Conservation (phyloP, 2,888 invertebrate genomes). For the Oligia fasciuncula region DNA sequence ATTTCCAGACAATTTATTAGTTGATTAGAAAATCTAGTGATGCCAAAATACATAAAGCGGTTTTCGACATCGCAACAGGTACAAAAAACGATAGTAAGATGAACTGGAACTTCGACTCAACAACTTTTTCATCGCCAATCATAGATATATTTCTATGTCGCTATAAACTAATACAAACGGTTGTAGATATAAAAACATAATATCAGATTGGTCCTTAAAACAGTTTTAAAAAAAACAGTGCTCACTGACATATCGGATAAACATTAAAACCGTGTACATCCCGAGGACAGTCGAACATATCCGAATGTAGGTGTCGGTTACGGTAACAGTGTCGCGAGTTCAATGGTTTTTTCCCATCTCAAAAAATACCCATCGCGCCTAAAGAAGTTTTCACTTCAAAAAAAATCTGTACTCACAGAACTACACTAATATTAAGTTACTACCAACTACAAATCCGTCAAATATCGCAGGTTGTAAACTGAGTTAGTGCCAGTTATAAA, state of each 20-base stretch:
- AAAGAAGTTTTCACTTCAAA: no score
- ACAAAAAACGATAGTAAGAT: not conserved
- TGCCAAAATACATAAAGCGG: not conserved
- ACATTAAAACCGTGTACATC: no score
- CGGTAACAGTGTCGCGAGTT: no score
- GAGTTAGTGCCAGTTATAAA: constrained; percentile 42
- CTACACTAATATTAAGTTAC: not conserved
- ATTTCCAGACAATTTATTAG: not conserved
- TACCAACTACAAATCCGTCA: constrained; percentile 35
- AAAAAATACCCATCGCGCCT: no score
- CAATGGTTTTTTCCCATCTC: no score
- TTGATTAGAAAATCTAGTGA: not conserved
- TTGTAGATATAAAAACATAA: no score
- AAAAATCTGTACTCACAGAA: not conserved
- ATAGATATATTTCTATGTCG: not conserved
- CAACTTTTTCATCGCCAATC: not conserved
- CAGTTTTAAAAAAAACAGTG: not conserved
- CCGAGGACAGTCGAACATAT: no score
- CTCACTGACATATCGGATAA: no score
- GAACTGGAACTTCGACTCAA: no score
- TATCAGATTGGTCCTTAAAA: no score
- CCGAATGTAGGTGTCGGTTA: no score
- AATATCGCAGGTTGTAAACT: constrained; percentile 29
- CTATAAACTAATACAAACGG: not conserved
- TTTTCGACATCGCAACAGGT: not conserved